These are phyloP conservation scores for Sapajus apella DNA, from an alignment of 2,113 vertebrate genomes.

Conservation along the genomic window DNA sequence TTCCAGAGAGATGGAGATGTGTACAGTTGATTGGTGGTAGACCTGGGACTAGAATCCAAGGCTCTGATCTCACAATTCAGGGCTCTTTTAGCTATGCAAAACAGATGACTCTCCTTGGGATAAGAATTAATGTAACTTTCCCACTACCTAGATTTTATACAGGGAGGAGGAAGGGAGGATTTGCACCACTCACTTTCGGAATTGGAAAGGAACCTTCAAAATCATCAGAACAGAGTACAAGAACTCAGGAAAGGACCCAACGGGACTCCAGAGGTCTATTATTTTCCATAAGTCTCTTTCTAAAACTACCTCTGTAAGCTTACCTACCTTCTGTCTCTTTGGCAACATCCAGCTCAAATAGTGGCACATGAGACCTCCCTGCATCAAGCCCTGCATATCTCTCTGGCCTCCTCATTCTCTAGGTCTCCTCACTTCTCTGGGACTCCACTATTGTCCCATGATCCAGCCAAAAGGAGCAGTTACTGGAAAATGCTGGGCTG, in stretches of 20 bases:
- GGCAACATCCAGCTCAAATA: neutral
- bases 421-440: neutral
- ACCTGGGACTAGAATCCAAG: neutral
- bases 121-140: constrained; percentile 33
- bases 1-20: neutral
- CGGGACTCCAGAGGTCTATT: neutral
- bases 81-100: neutral
- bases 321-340: neutral
- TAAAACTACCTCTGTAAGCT: neutral
- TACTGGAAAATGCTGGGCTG: neutral
- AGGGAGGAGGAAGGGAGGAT: neutral
- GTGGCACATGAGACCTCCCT: neutral
- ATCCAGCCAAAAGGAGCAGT: neutral
- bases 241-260: neutral
- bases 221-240: neutral
- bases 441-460: neutral
- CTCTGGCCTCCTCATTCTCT: neutral
- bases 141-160: neutral
- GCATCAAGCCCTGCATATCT: neutral
- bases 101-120: neutral
- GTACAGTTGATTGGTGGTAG: neutral
- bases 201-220: neutral
- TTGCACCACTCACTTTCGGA: neutral
- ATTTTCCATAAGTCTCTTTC: neutral
- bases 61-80: neutral